These are phyloP conservation scores for Hydriomena furcata DNA, from an alignment of 2,888 invertebrate species.

Conservation along the genomic window DNA sequence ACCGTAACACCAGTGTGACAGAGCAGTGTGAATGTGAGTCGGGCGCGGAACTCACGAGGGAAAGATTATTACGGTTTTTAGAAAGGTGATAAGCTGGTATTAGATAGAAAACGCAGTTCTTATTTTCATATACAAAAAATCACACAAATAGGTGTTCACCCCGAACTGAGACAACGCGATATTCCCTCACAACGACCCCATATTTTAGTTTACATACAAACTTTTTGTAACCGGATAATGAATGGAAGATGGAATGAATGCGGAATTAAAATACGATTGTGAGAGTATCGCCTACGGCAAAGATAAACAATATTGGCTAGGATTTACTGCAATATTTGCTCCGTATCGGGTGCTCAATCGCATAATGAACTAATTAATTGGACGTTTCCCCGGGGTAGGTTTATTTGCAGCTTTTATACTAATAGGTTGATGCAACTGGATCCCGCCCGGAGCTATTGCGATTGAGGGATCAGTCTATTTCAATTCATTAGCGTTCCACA, in stretches of 20 bases:
- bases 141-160: too few relatives aligned
- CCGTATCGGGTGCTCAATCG: not conserved
- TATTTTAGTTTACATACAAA: too few relatives aligned
- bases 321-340: not conserved
- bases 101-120: too few relatives aligned
- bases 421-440: not conserved
- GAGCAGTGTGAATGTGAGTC: too few relatives aligned
- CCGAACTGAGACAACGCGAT: too few relatives aligned
- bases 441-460: not conserved
- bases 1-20: too few relatives aligned
- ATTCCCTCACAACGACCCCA: too few relatives aligned
- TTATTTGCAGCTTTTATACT: constrained; percentile 1
- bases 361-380: not conserved
- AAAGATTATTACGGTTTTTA: too few relatives aligned
- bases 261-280: not conserved
- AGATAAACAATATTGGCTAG: not conserved
- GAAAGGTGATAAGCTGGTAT: too few relatives aligned
- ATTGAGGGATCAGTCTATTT: not conserved
- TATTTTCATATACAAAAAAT: too few relatives aligned
- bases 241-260: not conserved
- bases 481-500: not conserved
- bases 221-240: too few relatives aligned
- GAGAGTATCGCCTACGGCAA: constrained; percentile 2
- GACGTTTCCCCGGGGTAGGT: not conserved
- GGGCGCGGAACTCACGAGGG: too few relatives aligned